Base-by-base conservation (phyloP, 2,113 vertebrate species). In the Myotis davidii region DNA sequence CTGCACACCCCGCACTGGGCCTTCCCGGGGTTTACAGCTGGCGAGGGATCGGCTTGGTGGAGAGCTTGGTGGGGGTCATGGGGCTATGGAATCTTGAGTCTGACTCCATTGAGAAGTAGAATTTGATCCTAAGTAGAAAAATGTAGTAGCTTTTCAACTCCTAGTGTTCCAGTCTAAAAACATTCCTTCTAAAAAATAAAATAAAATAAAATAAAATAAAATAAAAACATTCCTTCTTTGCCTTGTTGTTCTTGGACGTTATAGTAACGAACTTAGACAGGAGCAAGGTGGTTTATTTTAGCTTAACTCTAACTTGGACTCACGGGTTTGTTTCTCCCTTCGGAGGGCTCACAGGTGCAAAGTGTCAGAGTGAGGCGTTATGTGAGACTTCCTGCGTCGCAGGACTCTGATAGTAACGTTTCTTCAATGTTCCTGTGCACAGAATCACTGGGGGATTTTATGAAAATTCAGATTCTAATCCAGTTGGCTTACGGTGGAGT, bases 401-500 rank as follows among this genome's bases (percentile, higher is more conserved):
- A 9, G 61, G 6, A 10, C 37, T 59, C 50, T 42, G 48, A 25
- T 11, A 34, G 9, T 1, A 56, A 6, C 7, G 37, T 29, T 52
- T 85, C 14, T 74, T 23, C 52, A 34, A 21, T 13, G 23, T 83
- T 54, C 25, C 32, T 42, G 48, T 45, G 39, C 21, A 11, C 59
- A 3, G 45, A 81, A 48, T 39, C 72, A 56, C 14, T 27, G 37
- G 32, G 52, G 48, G 77, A 73, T 65, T 76, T 90, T 84, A 85
- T 81, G 91, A 84, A 92, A 87, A 76, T 76, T 96, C 74, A 83
- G 50, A 72, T 73, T 90, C 45, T 59, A 61, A 76, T 64, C 77
- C 7, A 82, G 34, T 61, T 7, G n/a, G 2, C 21, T 81, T 56
- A 72, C n/a, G 23, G n/a, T 50, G 5, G n/a, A 72, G 29, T 20